Percentiles rank a stretch among this genome's conserved stretches.
Evolutionary conservation across 2,113 vertebrate genomes (phyloP).

Genomic region (Craseonycteris thonglongyai): DNA sequence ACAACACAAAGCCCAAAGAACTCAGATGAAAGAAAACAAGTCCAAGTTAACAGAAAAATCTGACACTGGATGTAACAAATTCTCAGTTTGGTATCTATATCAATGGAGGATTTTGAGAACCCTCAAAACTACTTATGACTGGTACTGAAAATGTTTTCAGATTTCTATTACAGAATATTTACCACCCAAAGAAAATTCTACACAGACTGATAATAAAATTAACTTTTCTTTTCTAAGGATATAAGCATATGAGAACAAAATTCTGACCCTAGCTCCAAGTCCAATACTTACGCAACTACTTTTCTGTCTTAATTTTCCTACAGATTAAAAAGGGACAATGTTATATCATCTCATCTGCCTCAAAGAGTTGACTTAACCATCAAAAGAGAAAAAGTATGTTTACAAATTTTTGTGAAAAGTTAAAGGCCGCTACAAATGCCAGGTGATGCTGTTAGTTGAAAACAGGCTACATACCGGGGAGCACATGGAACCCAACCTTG

Average conservation of each 20-base stretch:
- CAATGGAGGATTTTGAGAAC: neutral
- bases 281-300: neutral
- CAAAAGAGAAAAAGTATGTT: neutral
- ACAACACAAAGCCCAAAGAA: slow-evolving; percentile 3
- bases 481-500: rapidly evolving
- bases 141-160: neutral
- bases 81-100: neutral
- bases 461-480: neutral
- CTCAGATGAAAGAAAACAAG: neutral
- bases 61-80: neutral
- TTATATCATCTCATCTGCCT: neutral
- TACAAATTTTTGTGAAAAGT: neutral
- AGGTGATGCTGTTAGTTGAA: neutral
- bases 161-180: neutral
- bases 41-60: neutral
- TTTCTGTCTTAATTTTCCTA: neutral
- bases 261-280: neutral
- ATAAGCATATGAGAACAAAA: neutral
- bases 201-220: neutral
- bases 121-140: neutral
- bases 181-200: neutral
- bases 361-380: neutral
- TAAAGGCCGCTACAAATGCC: neutral
- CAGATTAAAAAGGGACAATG: neutral
- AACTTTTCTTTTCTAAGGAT: neutral